These are phyloP conservation scores for Ardeotis arabs DNA, from an alignment of 2,113 vertebrate species.

Conservation along the genomic window DNA sequence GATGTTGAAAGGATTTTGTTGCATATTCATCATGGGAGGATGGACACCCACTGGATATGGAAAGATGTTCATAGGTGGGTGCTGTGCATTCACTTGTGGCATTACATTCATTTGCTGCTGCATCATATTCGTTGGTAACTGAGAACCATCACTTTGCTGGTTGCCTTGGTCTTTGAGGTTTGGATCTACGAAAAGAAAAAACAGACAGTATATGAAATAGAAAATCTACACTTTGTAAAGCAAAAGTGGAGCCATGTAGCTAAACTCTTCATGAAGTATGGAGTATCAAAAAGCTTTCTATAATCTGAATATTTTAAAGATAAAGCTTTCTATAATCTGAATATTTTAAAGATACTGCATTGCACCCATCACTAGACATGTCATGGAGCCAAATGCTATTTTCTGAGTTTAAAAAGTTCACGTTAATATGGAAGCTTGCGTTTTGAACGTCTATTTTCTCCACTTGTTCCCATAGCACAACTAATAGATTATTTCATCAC, in stretches of 20 bases:
- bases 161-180: conserved; percentile 81
- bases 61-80: conserved; percentile 78
- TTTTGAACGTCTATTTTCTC: not conserved
- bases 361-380: not conserved
- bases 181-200: conserved; percentile 79
- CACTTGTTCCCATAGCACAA: not conserved
- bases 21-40: conserved; percentile 85
- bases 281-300: no score
- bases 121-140: conserved; percentile 82
- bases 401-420: not conserved
- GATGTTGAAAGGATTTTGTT: conserved; percentile 81
- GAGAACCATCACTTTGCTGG: conserved; percentile 82
- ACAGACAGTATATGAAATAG: not conserved
- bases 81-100: conserved; percentile 76
- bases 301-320: no score
- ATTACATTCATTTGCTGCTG: conserved; percentile 83
- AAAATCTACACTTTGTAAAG: not conserved
- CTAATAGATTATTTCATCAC: not conserved
- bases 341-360: not conserved
- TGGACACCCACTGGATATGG: conserved; percentile 80
- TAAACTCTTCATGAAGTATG: not conserved
- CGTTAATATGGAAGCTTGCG: not conserved
- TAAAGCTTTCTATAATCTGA: not conserved
- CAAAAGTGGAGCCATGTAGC: not conserved
- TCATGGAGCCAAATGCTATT: not conserved